Evolutionary conservation across 2,113 vertebrate genomes (phyloP).

Genomic region (Mesembrinibis cayennensis): DNA sequence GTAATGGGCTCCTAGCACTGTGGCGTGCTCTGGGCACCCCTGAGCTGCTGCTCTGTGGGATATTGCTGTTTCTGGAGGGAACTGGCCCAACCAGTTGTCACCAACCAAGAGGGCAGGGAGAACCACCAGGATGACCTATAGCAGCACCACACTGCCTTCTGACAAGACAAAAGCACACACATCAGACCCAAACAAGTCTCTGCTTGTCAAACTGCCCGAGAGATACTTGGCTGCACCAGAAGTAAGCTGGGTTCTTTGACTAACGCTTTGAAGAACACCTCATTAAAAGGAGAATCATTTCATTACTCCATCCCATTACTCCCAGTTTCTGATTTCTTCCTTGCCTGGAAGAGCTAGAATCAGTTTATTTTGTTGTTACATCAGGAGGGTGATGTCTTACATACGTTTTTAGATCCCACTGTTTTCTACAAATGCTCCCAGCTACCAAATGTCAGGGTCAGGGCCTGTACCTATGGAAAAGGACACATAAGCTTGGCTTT

Average conservation of each 20-base stretch:
- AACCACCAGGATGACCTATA: background rate
- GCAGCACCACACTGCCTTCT: background rate
- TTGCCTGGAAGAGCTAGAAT: background rate
- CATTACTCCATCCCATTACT: background rate
- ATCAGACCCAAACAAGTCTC: background rate
- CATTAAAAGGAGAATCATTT: background rate
- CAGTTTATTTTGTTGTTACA: background rate
- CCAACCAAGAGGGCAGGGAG: background rate
- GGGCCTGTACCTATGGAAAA: background rate
- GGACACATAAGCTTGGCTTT: background rate
- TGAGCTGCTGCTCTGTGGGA: background rate
- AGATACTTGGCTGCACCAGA: background rate
- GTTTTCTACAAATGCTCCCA: background rate
- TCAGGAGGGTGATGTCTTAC: background rate
- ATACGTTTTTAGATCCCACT: background rate
- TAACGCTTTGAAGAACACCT: background rate
- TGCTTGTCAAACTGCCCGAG: background rate
- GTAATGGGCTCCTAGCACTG: background rate
- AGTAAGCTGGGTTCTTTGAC: background rate
- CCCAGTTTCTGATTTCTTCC: background rate
- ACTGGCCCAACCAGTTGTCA: background rate
- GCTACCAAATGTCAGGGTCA: background rate
- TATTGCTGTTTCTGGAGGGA: background rate
- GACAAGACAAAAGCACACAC: background rate
- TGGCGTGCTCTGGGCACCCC: background rate